A percentile compares a stretch with the other conserved stretches of the same genome.
phyloP scores from a whole-genome alignment of 1,140 invertebrate genomes.

The Bombus affinis region DNA sequence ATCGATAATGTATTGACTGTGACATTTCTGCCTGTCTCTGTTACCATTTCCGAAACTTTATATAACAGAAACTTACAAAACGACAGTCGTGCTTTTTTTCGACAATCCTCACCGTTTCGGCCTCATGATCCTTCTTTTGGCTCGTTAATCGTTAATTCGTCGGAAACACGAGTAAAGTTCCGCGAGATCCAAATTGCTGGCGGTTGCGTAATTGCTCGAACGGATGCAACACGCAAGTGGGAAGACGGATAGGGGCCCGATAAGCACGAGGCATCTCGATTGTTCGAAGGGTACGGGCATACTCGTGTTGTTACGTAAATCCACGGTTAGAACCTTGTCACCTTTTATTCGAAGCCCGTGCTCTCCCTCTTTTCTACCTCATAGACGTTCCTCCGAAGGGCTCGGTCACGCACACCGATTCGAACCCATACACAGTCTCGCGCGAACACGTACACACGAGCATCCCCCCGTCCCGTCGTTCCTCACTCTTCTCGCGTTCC shows the following conservation, averaged over 20 bases:
- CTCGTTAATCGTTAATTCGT: neutral
- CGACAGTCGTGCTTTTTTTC: too few relatives aligned
- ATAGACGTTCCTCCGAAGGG: constrained; percentile 19
- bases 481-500: constrained; percentile 30
- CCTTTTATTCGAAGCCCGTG: constrained; percentile 26
- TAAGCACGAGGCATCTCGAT: neutral
- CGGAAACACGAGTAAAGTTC: neutral
- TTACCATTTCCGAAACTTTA: neutral
- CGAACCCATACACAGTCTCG: neutral
- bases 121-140: neutral
- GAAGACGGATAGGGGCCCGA: neutral
- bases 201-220: neutral
- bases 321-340: constrained; percentile 20
- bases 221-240: neutral
- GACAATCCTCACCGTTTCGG: too few relatives aligned
- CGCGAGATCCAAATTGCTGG: neutral
- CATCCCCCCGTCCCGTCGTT: constrained; percentile 45
- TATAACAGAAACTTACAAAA: neutral
- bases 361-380: constrained; percentile 7
- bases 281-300: constrained; percentile 5
- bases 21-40: neutral
- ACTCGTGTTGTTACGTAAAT: constrained; percentile 35
- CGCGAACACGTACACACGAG: neutral
- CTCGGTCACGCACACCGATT: neutral
- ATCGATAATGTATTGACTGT: constrained; percentile 29